Conservation (phyloP, 2,888 invertebrate genomes). For the Tenodera sinensis region DNA sequence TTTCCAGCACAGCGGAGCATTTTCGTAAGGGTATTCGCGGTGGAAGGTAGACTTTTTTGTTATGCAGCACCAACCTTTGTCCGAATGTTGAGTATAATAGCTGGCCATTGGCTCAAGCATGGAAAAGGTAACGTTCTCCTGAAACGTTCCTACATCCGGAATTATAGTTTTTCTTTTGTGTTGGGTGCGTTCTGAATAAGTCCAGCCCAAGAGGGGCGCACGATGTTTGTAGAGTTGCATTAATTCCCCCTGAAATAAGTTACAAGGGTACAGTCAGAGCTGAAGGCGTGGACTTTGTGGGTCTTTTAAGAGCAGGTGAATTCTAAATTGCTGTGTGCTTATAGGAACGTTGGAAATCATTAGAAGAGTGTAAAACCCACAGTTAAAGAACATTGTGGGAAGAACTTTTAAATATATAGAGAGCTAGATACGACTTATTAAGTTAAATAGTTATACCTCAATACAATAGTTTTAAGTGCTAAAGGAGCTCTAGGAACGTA, state of each 20-base stretch:
- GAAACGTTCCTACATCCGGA: not conserved
- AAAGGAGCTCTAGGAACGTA: too few relatives aligned
- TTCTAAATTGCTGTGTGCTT: not conserved
- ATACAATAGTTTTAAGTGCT: too few relatives aligned
- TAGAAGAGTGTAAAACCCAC: not conserved
- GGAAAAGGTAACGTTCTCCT: not conserved
- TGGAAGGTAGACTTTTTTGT: not conserved
- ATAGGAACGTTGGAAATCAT: not conserved
- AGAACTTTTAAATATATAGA: too few relatives aligned
- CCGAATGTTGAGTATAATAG: not conserved
- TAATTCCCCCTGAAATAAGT: not conserved
- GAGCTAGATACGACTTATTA: too few relatives aligned
- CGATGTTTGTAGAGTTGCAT: not conserved
- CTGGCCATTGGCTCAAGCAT: not conserved
- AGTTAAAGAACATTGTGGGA: too few relatives aligned
- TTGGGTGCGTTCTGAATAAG: not conserved
- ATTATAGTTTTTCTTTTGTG: not conserved
- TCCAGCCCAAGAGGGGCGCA: not conserved
- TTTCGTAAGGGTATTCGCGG: conserved; percentile 5
- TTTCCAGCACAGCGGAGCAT: not conserved
- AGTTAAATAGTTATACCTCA: too few relatives aligned
- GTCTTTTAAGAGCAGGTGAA: not conserved
- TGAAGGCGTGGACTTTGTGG: not conserved
- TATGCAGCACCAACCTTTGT: not conserved
- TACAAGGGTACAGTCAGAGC: not conserved